These are phyloP conservation scores for Drosophila kambysellisi DNA, from an alignment of 2,888 invertebrate genomes.

Conservation along the genomic window DNA sequence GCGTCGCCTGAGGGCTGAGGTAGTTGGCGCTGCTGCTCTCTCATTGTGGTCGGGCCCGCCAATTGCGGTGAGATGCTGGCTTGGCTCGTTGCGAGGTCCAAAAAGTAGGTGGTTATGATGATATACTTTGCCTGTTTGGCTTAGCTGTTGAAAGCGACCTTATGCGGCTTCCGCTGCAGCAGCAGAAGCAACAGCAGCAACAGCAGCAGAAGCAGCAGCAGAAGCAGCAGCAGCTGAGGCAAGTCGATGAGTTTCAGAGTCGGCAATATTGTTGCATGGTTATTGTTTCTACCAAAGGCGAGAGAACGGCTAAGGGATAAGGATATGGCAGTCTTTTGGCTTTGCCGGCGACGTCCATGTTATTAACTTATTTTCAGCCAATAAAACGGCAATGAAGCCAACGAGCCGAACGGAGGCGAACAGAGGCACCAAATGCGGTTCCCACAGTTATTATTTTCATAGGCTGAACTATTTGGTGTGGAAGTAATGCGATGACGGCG, in stretches of 20 bases:
- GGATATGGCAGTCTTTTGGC: constrained; percentile 39
- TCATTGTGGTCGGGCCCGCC: constrained; percentile 58
- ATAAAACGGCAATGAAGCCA: constrained; percentile 81
- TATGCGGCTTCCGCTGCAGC: constrained; percentile 72
- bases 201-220: not conserved
- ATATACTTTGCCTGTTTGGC: constrained; percentile 77
- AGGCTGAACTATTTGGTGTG: constrained; percentile 72
- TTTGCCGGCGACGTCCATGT: constrained; percentile 74
- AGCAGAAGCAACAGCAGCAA: constrained; percentile 5
- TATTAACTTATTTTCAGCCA: constrained; percentile 84
- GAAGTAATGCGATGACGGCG: constrained; percentile 69
- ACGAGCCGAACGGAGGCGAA: constrained; percentile 39
- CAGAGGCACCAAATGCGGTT: constrained; percentile 63
- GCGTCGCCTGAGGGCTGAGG: constrained; percentile 46
- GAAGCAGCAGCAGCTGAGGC: not conserved
- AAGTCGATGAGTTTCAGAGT: constrained; percentile 40
- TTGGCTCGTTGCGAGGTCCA: constrained; percentile 45
- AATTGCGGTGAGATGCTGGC: constrained; percentile 44
- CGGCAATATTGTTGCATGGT: constrained; percentile 79
- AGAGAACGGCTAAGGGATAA: constrained; percentile 35
- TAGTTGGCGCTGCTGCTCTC: constrained; percentile 66
- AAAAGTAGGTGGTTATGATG: constrained; percentile 84
- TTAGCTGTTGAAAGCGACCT: constrained; percentile 69
- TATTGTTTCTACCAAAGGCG: constrained; percentile 47
- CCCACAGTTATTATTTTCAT: constrained; percentile 84